Percentiles rank a stretch among this genome's conserved stretches.
Conservation (phyloP, 2,113 vertebrate genomes). For the Pycnonotus jocosus region DNA sequence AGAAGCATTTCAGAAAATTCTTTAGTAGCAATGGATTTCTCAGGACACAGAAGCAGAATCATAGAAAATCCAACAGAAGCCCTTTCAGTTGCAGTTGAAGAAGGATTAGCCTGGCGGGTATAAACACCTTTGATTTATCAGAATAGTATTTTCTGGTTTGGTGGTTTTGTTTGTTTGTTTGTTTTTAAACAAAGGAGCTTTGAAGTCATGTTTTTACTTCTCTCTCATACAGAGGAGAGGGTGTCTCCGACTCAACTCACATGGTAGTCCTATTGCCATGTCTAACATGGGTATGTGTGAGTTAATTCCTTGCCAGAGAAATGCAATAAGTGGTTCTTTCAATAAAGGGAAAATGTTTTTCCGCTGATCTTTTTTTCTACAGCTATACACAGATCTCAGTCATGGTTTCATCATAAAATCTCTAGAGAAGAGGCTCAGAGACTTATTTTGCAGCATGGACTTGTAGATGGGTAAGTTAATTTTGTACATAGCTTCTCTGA, state of each 20-base stretch:
- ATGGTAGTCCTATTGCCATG: slow-evolving; percentile 81
- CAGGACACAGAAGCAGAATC: slow-evolving; percentile 89
- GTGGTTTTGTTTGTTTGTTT: background rate
- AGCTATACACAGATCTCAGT: slow-evolving; percentile 90
- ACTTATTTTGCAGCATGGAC: slow-evolving; percentile 90
- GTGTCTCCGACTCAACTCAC: slow-evolving; percentile 84
- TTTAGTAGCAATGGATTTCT: slow-evolving; percentile 98
- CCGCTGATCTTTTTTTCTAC: slow-evolving; percentile 7
- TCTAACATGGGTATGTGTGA: slow-evolving; percentile 79
- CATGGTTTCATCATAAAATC: slow-evolving; percentile 95
- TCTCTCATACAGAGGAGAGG: slow-evolving; percentile 84
- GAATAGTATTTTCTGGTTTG: background rate
- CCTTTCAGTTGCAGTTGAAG: slow-evolving; percentile 91
- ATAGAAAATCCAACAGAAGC: slow-evolving; percentile 96
- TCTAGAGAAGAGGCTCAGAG: slow-evolving; percentile 92
- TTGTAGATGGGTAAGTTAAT: slow-evolving; percentile 86
- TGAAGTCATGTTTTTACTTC: slow-evolving; percentile 26
- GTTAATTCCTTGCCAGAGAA: background rate
- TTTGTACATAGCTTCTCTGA: background rate
- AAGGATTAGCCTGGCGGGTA: slow-evolving; percentile 96
- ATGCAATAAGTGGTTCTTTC: background rate
- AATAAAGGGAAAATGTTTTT: background rate
- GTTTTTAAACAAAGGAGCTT: background rate
- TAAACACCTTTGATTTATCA: slow-evolving; percentile 15
- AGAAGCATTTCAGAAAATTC: slow-evolving; percentile 98